Evolutionary conservation across 2,113 vertebrate genomes (phyloP), one percentile per base, ranked within the genome.

Genomic region (Upupa epops): DNA sequence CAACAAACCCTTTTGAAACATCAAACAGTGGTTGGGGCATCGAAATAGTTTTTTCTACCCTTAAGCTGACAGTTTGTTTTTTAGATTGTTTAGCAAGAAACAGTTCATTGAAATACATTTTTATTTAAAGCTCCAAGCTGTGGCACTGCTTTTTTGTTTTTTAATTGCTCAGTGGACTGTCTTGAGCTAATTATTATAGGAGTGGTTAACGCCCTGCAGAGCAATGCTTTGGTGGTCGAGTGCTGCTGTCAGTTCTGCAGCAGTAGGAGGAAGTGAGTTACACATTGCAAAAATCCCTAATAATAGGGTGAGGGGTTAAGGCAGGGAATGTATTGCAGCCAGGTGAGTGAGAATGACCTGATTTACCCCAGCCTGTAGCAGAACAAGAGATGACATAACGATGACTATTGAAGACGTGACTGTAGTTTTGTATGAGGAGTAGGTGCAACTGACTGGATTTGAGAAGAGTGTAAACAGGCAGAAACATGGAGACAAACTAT

Each of bases 1-100:
- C 69, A 93, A 92, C 78, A 83, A 81, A 73, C 28, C 20, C 11
- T 84, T 92, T n/a, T 29, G 36, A 58, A 75, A 52, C 65, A 32
- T 21, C 13, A 12, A 68, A 31, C 28, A 54, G 64, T 26, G 21
- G 17, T 28, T 77, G 58, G 32, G 46, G 74, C 31, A 26, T 7
- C 32, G 70, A 52, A 68, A 60, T 60, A 42, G 11, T 25, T 19
- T 18, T 5, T 32, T 12, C 8, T 13, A 17, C 65, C 13, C 6
- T n/a, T n/a, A 14, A 46, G 19, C 32, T 69, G 34, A 56, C 15
- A 63, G 14, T 25, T 70, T 48, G 24, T 70, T 22, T 56, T 70
- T 64, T 55, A 32, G 42, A 8, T 75, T 77, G 68, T 40, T 89
- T 55, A 71, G 34, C 32, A 72, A 52, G 18, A 55, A 82, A 42